Conservation (phyloP, 2,888 invertebrate genomes). For the Biston stratarius region DNA sequence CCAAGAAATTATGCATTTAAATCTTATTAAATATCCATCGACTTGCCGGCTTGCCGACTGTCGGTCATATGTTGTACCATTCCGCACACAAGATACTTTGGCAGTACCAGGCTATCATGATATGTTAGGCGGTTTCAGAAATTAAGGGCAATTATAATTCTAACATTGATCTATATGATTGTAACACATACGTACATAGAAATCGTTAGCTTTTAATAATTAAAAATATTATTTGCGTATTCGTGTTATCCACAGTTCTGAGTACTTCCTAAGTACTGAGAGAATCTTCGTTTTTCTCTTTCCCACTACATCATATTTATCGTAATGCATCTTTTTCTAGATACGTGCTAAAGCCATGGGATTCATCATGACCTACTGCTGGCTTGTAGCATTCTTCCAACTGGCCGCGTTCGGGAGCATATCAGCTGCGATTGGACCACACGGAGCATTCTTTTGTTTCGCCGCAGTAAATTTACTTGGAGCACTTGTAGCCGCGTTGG, state of each 20-base stretch:
- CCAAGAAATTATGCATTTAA: too few relatives aligned
- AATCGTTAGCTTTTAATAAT: too few relatives aligned
- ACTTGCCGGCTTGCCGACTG: too few relatives aligned
- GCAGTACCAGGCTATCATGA: not conserved
- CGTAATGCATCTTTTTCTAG: conserved; percentile 52
- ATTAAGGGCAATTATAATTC: too few relatives aligned
- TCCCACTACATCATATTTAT: not conserved
- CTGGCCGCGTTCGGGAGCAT: conserved; percentile 51
- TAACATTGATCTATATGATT: too few relatives aligned
- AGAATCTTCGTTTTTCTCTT: not conserved
- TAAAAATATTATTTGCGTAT: too few relatives aligned
- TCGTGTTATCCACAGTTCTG: too few relatives aligned
- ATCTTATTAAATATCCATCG: too few relatives aligned
- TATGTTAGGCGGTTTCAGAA: too few relatives aligned
- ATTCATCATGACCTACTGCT: conserved; percentile 67
- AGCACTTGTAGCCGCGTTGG: conserved; percentile 57
- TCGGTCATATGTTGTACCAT: not conserved
- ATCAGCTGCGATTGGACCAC: conserved; percentile 47
- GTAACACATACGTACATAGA: too few relatives aligned
- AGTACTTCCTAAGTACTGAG: too few relatives aligned
- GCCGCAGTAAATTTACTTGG: conserved; percentile 63
- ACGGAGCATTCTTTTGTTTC: conserved; percentile 67
- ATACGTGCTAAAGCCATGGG: conserved; percentile 69
- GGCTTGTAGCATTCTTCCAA: conserved; percentile 63
- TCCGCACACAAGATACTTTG: not conserved